Base-by-base conservation (phyloP, 2,797 vertebrate genomes). In the Sciurus vulgaris region DNA sequence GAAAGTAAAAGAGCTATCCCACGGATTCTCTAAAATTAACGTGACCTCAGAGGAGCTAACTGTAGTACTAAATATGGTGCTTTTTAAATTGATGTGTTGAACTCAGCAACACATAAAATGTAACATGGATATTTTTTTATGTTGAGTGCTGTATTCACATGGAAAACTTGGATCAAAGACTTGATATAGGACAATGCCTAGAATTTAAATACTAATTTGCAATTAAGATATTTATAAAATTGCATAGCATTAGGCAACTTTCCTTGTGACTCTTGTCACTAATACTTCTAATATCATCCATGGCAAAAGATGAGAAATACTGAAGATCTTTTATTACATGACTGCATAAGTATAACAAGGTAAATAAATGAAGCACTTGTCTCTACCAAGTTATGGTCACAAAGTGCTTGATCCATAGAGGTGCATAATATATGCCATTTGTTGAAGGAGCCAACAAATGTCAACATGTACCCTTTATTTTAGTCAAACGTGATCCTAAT, bases 261-360 rank as follows among this genome's bases (percentile, higher is more conserved):
- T n/a, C 86, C 74, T 17, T 67, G 49, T 70, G n/a, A 84, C 79
- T 73, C 13, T 93, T 93, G 26, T 70, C 9, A n/a, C 1, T 22
- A 65, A 95, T 35, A 95, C 11, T 90, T 96, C 38, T 89, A 83
- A 76, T 73, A 86, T 86, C 47, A 92, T 56, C 3, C n/a, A n/a
- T 69, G 44, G 70, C 51, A 35, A 90, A 9, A 91, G n/a, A 84
- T 77, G 51, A 74, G 15, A 81, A 88, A 81, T 88, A 89, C 56
- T 88, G 54, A 88, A 14, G 20, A 61, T 11, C 1, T 13, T 86
- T 77, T 83, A 15, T 35, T 89, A 85, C 89, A 59, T 63, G n/a
- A 89, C 33, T 82, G 59, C 17, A 33, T 63, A 20, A 63, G 4
- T 76, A 70, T 74, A 94, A 41, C 56, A 56, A 86, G 89, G 12